Percentiles rank a stretch among this genome's conserved stretches.
These are phyloP conservation scores for Rhinopomastus cyanomelas DNA, from an alignment of 2,113 vertebrate species.

Conservation along the genomic window DNA sequence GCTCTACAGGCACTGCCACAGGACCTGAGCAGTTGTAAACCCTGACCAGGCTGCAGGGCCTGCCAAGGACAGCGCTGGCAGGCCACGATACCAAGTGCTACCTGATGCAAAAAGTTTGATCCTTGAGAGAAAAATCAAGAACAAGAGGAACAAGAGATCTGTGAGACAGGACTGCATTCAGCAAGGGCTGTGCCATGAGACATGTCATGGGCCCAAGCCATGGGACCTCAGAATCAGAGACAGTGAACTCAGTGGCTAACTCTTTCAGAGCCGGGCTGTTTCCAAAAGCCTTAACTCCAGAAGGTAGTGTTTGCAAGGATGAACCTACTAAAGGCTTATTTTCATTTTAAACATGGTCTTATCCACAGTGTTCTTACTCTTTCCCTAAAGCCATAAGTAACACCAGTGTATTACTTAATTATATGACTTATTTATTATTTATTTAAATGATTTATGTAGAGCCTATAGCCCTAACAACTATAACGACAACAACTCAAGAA, in stretches of 20 bases:
- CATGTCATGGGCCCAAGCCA: accelerated
- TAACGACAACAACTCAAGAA: conserved; percentile 59
- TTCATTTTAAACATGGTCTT: conserved; percentile 1
- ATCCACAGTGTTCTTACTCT: background rate
- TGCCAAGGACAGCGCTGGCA: background rate
- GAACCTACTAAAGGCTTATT: background rate
- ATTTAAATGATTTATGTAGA: conserved; percentile 62
- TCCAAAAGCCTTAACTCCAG: background rate
- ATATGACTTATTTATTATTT: conserved; percentile 69
- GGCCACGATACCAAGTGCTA: background rate
- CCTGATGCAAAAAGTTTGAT: background rate
- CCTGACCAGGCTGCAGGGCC: accelerated
- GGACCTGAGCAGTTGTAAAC: background rate
- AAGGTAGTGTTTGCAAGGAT: background rate
- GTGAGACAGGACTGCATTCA: background rate
- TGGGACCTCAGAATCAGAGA: background rate
- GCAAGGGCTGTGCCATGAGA: background rate
- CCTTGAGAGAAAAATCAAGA: background rate
- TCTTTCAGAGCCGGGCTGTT: background rate
- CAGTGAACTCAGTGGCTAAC: background rate
- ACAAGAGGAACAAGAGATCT: background rate
- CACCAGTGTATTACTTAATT: conserved; percentile 51
- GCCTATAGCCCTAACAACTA: conserved; percentile 58
- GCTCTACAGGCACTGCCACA: accelerated
- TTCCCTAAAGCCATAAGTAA: conserved; percentile 53